Percentiles rank a stretch among this genome's conserved stretches.
Evolutionary conservation across 2,797 vertebrate genomes (phyloP).

Genomic region (Leptodactylus fallax): DNA sequence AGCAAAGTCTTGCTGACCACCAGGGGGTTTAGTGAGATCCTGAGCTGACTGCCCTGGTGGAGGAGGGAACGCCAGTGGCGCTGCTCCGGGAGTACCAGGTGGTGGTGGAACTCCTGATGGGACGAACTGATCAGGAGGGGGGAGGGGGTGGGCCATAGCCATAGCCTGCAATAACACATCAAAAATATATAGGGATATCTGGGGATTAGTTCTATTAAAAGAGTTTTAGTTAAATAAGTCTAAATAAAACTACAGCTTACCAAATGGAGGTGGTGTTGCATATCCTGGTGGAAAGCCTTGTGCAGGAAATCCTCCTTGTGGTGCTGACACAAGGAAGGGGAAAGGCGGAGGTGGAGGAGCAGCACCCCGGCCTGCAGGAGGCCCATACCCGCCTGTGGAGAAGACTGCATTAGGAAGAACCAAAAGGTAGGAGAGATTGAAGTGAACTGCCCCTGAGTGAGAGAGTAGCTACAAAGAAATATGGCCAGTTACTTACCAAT

Average conservation of each 20-base stretch:
- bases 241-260: constrained; percentile 77
- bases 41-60: constrained; percentile 93
- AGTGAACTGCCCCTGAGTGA: constrained; percentile 62
- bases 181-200: constrained; percentile 36
- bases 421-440: constrained; percentile 59
- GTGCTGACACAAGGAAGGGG: constrained; percentile 94
- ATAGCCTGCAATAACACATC: constrained; percentile 81
- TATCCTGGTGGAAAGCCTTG: constrained; percentile 97
- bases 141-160: constrained; percentile 92
- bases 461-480: constrained; percentile 11
- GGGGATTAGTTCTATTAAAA: not conserved
- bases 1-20: constrained; percentile 94
- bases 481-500: constrained; percentile 83
- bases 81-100: constrained; percentile 90
- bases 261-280: constrained; percentile 94
- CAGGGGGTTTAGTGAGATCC: constrained; percentile 96
- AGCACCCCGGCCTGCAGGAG: constrained; percentile 88
- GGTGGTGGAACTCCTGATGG: constrained; percentile 93
- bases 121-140: constrained; percentile 92
- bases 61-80: constrained; percentile 91
- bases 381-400: constrained; percentile 89
- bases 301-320: constrained; percentile 90
- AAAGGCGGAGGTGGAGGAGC: constrained; percentile 93
- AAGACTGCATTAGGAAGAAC: constrained; percentile 64
- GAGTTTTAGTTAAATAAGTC: not conserved